phyloP scores from a whole-genome alignment of 2,113 vertebrate species.

The Xiphophorus maculatus region DNA sequence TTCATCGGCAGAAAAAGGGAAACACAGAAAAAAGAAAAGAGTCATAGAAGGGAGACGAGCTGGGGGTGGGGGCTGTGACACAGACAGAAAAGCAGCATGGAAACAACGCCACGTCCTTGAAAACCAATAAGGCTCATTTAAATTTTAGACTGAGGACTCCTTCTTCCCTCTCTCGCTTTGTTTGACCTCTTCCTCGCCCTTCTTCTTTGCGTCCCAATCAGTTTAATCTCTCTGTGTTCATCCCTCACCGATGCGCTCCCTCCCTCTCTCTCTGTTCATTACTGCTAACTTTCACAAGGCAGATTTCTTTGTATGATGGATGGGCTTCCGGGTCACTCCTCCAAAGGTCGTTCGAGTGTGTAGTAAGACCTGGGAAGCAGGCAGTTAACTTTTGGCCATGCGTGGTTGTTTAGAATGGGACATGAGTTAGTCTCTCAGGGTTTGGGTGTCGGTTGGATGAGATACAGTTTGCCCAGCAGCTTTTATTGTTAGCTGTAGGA shows the following conservation, averaged over 20 bases:
- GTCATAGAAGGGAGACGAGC: no score
- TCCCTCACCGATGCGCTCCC: slow-evolving; percentile 48
- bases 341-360: slow-evolving; percentile 52
- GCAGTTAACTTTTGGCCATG: slow-evolving; percentile 42
- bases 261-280: slow-evolving; percentile 40
- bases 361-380: slow-evolving; percentile 36
- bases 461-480: slow-evolving; percentile 27
- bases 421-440: slow-evolving; percentile 7
- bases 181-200: slow-evolving; percentile 55
- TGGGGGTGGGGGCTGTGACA: no score
- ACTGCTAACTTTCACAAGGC: slow-evolving; percentile 53
- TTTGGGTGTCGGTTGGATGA: slow-evolving; percentile 9
- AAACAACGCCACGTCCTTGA: slow-evolving; percentile 71
- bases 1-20: no score
- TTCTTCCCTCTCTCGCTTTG: slow-evolving; percentile 49
- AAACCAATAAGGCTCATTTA: slow-evolving; percentile 69
- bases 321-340: slow-evolving; percentile 45
- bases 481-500: slow-evolving; percentile 28
- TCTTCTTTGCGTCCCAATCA: slow-evolving; percentile 51
- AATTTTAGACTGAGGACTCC: slow-evolving; percentile 59
- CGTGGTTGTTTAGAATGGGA: slow-evolving; percentile 20
- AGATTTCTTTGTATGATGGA: slow-evolving; percentile 64
- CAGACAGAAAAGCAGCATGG: slow-evolving; percentile 45
- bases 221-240: slow-evolving; percentile 63
- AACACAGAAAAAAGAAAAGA: no score